A percentile compares a stretch with the other conserved stretches of the same genome.
These are phyloP conservation scores for Drosophila aldrichi DNA, from an alignment of 2,888 invertebrate genomes.

Conservation along the genomic window DNA sequence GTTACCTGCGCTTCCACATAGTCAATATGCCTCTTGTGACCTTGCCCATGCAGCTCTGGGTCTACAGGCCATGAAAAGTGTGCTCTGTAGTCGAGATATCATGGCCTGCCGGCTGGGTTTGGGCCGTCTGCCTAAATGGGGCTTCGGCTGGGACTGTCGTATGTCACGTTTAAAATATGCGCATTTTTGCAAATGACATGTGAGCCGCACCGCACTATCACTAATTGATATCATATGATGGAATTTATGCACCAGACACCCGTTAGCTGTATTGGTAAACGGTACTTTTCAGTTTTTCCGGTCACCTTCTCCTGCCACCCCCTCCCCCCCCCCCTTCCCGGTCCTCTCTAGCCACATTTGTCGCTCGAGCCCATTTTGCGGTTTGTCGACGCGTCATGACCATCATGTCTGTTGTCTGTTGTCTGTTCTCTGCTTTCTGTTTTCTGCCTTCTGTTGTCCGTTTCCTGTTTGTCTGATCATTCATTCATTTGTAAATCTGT, in stretches of 20 bases:
- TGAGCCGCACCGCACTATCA: slow-evolving; percentile 80
- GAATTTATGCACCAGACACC: slow-evolving; percentile 74
- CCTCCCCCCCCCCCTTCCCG: slow-evolving; percentile 10
- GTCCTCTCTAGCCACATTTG: slow-evolving; percentile 16
- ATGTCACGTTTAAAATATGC: slow-evolving; percentile 77
- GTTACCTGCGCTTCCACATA: not conserved
- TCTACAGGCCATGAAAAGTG: slow-evolving; percentile 42
- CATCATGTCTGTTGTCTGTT: slow-evolving; percentile 32
- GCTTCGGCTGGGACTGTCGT: slow-evolving; percentile 42
- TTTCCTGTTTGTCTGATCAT: slow-evolving; percentile 53
- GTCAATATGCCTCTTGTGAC: slow-evolving; percentile 6
- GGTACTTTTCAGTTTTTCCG: slow-evolving; percentile 60
- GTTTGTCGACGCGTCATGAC: slow-evolving; percentile 72
- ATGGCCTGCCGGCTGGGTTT: slow-evolving; percentile 37
- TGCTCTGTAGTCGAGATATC: slow-evolving; percentile 55
- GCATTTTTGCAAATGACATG: slow-evolving; percentile 80
- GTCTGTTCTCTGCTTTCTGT: not conserved
- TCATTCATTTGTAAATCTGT: slow-evolving; percentile 79
- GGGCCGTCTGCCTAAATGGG: slow-evolving; percentile 29
- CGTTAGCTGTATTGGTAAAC: slow-evolving; percentile 59
- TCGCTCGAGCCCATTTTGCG: slow-evolving; percentile 51
- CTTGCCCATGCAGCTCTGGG: not conserved
- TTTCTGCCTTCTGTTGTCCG: not conserved
- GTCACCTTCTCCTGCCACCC: not conserved
- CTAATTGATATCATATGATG: slow-evolving; percentile 80